These are phyloP conservation scores for Calameuta idolon DNA, from an alignment of 2,888 invertebrate species.

Conservation along the genomic window DNA sequence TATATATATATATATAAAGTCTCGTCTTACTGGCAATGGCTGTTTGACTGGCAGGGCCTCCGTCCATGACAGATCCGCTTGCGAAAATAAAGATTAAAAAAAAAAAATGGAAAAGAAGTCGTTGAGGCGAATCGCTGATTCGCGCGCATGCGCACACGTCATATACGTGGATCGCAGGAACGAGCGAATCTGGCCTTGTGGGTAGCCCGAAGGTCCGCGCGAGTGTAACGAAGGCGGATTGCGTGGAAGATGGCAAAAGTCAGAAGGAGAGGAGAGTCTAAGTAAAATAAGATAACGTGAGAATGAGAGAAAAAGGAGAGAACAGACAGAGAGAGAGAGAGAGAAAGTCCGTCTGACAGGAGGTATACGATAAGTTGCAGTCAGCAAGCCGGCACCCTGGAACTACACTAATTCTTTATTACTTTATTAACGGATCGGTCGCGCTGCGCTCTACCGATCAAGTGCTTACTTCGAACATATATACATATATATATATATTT, in stretches of 20 bases:
- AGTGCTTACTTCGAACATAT: background rate
- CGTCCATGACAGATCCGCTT: conserved; percentile 32
- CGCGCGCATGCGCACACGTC: background rate
- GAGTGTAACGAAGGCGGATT: background rate
- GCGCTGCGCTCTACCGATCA: background rate
- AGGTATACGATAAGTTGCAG: conserved; percentile 15
- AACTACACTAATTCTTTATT: conserved; percentile 5
- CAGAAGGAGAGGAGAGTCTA: background rate
- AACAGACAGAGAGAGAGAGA: conserved; percentile 5
- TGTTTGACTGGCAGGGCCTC: conserved; percentile 54
- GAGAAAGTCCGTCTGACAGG: conserved; percentile 20
- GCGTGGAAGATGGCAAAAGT: background rate
- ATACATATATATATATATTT: no score
- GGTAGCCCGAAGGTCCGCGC: background rate
- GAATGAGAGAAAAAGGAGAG: background rate
- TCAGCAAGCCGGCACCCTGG: background rate
- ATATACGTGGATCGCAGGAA: background rate
- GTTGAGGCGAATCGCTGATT: background rate
- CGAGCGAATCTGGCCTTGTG: background rate
- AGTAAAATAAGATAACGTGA: background rate
- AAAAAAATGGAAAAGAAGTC: background rate
- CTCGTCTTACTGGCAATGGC: conserved; percentile 18
- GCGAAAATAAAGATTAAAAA: background rate
- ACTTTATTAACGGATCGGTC: background rate
- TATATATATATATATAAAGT: no score